Percentiles rank a stretch among this genome's conserved stretches.
Evolutionary conservation across 2,888 invertebrate species (phyloP).

Genomic region (Drosophila putrida): DNA sequence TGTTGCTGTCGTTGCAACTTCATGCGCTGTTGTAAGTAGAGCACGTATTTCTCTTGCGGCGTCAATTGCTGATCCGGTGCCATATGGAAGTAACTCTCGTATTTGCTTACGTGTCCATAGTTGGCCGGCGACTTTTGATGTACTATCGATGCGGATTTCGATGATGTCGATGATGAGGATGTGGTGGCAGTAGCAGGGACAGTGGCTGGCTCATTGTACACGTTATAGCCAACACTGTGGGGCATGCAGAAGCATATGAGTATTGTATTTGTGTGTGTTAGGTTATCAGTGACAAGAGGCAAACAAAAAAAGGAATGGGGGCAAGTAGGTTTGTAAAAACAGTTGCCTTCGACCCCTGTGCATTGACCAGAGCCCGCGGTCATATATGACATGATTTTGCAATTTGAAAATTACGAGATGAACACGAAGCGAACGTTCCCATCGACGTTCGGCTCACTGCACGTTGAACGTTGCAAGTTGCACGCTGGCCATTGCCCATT

Average conservation of each 20-base stretch:
- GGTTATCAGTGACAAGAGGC: slow-evolving; percentile 4
- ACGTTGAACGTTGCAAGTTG: background rate
- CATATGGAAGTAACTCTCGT: slow-evolving; percentile 71
- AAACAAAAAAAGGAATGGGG: slow-evolving; percentile 8
- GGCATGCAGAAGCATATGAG: slow-evolving; percentile 52
- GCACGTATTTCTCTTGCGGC: slow-evolving; percentile 84
- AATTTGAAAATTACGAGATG: slow-evolving; percentile 71
- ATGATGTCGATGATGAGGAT: slow-evolving; percentile 41
- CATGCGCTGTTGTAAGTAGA: slow-evolving; percentile 84
- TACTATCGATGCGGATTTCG: slow-evolving; percentile 59
- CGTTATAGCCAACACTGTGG: slow-evolving; percentile 71
- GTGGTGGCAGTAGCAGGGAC: slow-evolving; percentile 16
- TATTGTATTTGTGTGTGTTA: slow-evolving; percentile 8
- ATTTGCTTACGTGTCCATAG: slow-evolving; percentile 62
- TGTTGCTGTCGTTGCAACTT: slow-evolving; percentile 56
- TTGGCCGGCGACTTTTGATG: slow-evolving; percentile 63
- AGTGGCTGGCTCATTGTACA: slow-evolving; percentile 62
- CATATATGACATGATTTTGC: slow-evolving; percentile 80
- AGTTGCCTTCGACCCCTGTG: slow-evolving; percentile 1
- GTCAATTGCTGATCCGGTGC: slow-evolving; percentile 77
- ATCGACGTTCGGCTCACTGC: background rate
- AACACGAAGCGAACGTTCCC: slow-evolving; percentile 29
- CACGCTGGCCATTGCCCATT: slow-evolving; percentile 48
- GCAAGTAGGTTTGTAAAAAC: slow-evolving; percentile 47
- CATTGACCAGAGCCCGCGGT: slow-evolving; percentile 56